phyloP scores from a whole-genome alignment of 2,888 invertebrate species.

The Tyria jacobaeae region DNA sequence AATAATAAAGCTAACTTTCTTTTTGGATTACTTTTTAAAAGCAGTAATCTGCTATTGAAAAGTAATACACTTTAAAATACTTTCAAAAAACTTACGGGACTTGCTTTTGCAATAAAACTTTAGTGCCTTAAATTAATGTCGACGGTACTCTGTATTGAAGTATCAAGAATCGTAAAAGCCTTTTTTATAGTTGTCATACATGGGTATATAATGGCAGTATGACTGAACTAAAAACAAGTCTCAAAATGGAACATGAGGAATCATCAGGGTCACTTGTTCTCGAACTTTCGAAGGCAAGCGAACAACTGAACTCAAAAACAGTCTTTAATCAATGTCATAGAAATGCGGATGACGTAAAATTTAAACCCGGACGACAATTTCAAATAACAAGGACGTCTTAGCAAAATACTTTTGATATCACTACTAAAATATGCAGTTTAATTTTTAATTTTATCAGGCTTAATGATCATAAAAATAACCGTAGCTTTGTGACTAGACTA shows the following conservation, averaged over 20 bases:
- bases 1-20: too few relatives aligned
- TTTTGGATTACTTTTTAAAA: neutral
- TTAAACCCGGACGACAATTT: slow-evolving; percentile 1
- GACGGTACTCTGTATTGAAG: neutral
- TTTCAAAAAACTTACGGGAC: slow-evolving; percentile 18
- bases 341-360: neutral
- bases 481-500: too few relatives aligned
- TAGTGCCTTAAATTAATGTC: neutral
- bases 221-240: slow-evolving; percentile 1
- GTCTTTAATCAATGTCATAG: neutral
- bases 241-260: slow-evolving; percentile 18
- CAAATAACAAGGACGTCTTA: slow-evolving; percentile 2
- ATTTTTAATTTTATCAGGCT: neutral
- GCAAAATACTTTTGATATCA: too few relatives aligned
- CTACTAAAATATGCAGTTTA: neutral
- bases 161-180: neutral
- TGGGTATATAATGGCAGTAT: neutral
- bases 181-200: neutral
- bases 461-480: too few relatives aligned
- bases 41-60: neutral
- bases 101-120: slow-evolving; percentile 13
- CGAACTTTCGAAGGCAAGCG: neutral
- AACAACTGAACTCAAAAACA: neutral
- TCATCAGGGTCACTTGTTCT: neutral
- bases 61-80: slow-evolving; percentile 1